These are phyloP conservation scores for Turnix velox DNA, from an alignment of 2,113 vertebrate genomes.

Conservation along the genomic window DNA sequence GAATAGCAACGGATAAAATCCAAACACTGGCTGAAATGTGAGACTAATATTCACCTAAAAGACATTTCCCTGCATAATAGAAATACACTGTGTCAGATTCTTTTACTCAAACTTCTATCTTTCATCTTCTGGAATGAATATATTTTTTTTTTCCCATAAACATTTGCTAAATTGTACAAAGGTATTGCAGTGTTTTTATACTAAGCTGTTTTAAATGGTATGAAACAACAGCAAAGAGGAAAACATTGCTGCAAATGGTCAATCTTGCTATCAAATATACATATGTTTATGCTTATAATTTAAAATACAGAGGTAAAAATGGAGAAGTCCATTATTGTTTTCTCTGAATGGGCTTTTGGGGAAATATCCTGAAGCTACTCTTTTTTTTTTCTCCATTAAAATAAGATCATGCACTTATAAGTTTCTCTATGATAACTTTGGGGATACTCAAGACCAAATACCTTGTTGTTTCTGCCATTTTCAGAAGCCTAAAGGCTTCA, in stretches of 20 bases:
- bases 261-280: conserved; percentile 4
- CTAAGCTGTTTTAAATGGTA: neutral
- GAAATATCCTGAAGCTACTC: neutral
- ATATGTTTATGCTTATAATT: conserved; percentile 19
- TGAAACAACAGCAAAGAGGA: conserved; percentile 14
- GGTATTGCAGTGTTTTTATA: neutral
- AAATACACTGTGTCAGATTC: conserved; percentile 5
- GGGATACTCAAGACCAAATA: conserved; percentile 59
- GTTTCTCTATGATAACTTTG: conserved; percentile 65
- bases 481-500: neutral
- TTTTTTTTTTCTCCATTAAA: neutral
- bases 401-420: conserved; percentile 53
- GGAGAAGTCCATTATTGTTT: conserved; percentile 14
- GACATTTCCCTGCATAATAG: neutral
- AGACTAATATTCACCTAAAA: neutral
- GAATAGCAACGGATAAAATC: conserved; percentile 20
- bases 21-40: neutral
- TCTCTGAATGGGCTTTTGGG: conserved; percentile 15
- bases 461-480: conserved; percentile 42
- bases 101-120: neutral
- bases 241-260: conserved; percentile 25
- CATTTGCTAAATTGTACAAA: conserved; percentile 6
- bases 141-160: neutral
- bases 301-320: conserved; percentile 14
- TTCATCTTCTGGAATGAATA: conserved; percentile 3